phyloP scores from a whole-genome alignment of 2,888 invertebrate species.

The Sphaerophoria rueppellii region DNA sequence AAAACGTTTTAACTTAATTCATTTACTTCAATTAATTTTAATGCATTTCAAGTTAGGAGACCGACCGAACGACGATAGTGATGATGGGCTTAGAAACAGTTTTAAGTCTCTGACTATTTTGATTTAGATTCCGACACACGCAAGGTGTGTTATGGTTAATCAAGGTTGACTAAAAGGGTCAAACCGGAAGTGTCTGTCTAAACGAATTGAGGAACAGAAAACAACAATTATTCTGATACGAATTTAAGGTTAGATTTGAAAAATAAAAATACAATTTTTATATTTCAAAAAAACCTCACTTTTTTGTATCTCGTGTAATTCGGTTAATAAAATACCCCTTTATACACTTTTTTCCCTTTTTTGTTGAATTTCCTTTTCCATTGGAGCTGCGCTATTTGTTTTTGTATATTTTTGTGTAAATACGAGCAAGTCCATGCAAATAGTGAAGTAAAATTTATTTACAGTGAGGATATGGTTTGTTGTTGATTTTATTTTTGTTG shows the following conservation, averaged over 20 bases:
- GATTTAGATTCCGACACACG: neutral
- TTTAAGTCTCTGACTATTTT: slow-evolving; percentile 6
- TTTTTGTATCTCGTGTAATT: too few relatives aligned
- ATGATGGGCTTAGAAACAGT: slow-evolving; percentile 69
- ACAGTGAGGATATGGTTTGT: slow-evolving; percentile 42
- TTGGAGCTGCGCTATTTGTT: neutral
- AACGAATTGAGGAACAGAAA: too few relatives aligned
- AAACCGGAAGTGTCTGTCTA: too few relatives aligned
- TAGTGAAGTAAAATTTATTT: slow-evolving; percentile 55
- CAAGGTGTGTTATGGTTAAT: neutral
- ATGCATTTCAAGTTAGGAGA: slow-evolving; percentile 59
- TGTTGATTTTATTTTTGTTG: neutral
- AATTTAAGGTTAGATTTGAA: too few relatives aligned
- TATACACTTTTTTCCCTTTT: neutral
- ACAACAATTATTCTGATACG: too few relatives aligned
- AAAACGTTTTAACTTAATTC: slow-evolving; percentile 73
- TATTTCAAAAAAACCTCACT: too few relatives aligned
- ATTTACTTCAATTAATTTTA: slow-evolving; percentile 73
- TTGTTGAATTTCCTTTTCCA: neutral
- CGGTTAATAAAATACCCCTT: too few relatives aligned
- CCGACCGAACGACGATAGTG: slow-evolving; percentile 39
- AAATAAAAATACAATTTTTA: too few relatives aligned
- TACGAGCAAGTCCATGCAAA: slow-evolving; percentile 25
- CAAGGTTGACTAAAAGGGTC: too few relatives aligned
- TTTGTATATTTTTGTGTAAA: neutral